These are phyloP conservation scores for Acanthoscelides obtectus DNA, from an alignment of 2,888 invertebrate species.

Conservation along the genomic window DNA sequence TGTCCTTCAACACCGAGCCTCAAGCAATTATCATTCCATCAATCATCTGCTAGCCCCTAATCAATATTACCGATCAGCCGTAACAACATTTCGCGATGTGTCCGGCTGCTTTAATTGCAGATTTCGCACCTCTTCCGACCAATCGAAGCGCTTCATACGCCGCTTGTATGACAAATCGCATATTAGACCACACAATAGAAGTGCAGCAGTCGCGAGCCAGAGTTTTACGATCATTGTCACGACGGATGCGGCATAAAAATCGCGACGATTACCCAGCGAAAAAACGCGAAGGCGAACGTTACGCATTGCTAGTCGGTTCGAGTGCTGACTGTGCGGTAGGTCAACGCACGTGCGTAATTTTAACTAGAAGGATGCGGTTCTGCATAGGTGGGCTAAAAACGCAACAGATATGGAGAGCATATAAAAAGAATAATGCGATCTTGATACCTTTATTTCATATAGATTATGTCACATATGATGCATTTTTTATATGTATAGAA, in stretches of 20 bases:
- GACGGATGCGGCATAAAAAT: constrained; percentile 38
- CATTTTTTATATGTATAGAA: too few species aligned
- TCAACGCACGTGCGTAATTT: constrained; percentile 7
- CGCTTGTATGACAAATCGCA: constrained; percentile 8
- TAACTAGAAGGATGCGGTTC: not conserved
- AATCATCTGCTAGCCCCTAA: not conserved
- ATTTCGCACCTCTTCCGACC: not conserved
- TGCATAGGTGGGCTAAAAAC: not conserved
- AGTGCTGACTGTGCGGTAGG: constrained; percentile 30
- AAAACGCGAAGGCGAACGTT: constrained; percentile 7
- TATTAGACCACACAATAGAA: constrained; percentile 19
- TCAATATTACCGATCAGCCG: not conserved
- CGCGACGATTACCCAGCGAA: constrained; percentile 34
- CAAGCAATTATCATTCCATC: not conserved
- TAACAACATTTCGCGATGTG: not conserved
- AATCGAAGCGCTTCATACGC: constrained; percentile 6
- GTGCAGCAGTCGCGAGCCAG: not conserved
- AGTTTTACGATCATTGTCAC: constrained; percentile 35
- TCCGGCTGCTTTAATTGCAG: not conserved
- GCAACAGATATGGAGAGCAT: too few species aligned
- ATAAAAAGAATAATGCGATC: too few species aligned
- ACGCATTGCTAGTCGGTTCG: constrained; percentile 18
- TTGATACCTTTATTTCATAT: too few species aligned
- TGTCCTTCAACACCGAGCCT: not conserved
- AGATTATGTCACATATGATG: too few species aligned